Evolutionary conservation across 2,797 vertebrate species (phyloP).

Genomic region (Gymnoscopelus microlampas): DNA sequence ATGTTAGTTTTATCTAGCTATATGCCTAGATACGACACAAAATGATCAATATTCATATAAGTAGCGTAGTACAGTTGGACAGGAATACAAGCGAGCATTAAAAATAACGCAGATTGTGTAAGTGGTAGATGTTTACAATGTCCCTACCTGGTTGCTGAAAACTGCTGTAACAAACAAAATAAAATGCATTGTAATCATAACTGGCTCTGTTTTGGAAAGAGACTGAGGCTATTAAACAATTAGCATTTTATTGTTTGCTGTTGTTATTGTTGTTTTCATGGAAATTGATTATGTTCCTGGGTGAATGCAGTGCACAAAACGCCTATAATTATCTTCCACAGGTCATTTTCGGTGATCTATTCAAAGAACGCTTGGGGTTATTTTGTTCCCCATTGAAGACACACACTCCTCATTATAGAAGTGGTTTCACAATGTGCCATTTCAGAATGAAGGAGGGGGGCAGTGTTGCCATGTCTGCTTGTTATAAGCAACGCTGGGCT

Average conservation of each 20-base stretch:
- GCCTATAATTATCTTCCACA: neutral
- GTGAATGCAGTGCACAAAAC: neutral
- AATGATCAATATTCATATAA: neutral
- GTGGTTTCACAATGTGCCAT: constrained; percentile 31
- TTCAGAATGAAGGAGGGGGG: constrained; percentile 35
- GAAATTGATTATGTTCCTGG: neutral
- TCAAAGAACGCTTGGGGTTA: no score
- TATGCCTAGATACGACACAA: neutral
- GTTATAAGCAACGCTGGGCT: no score
- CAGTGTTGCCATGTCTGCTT: no score
- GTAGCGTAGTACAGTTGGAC: constrained; percentile 24
- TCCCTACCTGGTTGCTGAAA: constrained; percentile 41
- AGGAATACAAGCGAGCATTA: constrained; percentile 62
- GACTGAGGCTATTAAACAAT: neutral
- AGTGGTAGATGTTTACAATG: constrained; percentile 73
- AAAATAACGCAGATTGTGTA: constrained; percentile 79
- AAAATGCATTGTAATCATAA: neutral
- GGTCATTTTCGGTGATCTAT: constrained; percentile 2
- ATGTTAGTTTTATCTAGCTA: neutral
- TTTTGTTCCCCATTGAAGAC: neutral
- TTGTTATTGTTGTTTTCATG: neutral
- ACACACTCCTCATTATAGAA: constrained; percentile 29
- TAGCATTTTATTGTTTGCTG: neutral
- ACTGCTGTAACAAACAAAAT: no score
- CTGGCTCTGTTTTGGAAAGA: neutral